phyloP scores from a whole-genome alignment of 2,888 invertebrate genomes.

The Lasioglossum figueresi region DNA sequence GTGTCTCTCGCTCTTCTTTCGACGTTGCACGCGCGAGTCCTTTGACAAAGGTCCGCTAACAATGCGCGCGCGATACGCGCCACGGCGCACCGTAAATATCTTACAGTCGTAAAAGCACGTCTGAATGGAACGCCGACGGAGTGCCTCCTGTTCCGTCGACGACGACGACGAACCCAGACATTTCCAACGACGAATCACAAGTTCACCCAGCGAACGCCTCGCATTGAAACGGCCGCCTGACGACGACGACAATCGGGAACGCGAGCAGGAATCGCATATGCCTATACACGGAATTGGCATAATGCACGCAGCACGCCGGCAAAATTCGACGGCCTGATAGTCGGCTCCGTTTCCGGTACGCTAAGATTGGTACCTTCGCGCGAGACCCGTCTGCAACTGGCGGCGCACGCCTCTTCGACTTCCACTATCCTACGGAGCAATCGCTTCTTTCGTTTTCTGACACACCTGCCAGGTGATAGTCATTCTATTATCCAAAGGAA shows the following conservation, averaged over 20 bases:
- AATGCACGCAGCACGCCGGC: neutral
- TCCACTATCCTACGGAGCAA: neutral
- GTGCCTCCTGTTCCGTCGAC: neutral
- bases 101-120: slow-evolving; percentile 21
- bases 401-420: neutral
- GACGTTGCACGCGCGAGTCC: neutral
- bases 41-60: slow-evolving; percentile 37
- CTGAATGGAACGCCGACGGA: slow-evolving; percentile 14
- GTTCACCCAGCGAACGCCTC: slow-evolving; percentile 8
- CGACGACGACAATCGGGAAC: slow-evolving; percentile 10
- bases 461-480: neutral
- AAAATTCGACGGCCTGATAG: neutral
- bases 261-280: neutral
- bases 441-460: neutral
- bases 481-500: neutral
- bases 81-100: slow-evolving; percentile 44
- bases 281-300: slow-evolving; percentile 6
- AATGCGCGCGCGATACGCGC: slow-evolving; percentile 22
- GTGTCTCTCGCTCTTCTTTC: neutral
- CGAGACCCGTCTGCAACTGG: neutral
- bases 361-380: slow-evolving; percentile 12
- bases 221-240: slow-evolving; percentile 10
- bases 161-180: slow-evolving; percentile 6
- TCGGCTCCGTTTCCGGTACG: neutral
- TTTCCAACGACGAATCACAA: slow-evolving; percentile 34